These are phyloP conservation scores for Gymnopithys bicolor DNA, from an alignment of 2,797 vertebrate genomes.

Conservation along the genomic window DNA sequence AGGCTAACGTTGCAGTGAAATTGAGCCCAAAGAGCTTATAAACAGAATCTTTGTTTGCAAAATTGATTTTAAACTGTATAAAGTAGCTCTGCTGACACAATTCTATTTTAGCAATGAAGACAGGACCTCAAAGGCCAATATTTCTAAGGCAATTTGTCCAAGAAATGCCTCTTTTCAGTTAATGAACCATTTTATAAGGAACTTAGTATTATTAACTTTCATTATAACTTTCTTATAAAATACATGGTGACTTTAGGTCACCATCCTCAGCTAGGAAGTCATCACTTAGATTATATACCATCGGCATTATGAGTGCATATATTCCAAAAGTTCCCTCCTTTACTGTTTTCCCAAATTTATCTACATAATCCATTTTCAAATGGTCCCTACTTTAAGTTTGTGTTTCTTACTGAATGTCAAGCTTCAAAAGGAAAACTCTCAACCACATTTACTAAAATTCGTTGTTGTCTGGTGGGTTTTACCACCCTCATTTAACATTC, in stretches of 20 bases:
- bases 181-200: background rate
- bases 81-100: background rate
- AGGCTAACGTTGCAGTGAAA: background rate
- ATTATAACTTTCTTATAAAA: background rate
- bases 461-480: background rate
- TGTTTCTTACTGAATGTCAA: background rate
- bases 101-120: background rate
- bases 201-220: conserved; percentile 1
- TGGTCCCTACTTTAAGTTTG: background rate
- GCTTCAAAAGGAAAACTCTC: background rate
- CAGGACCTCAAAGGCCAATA: background rate
- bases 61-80: background rate
- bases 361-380: background rate
- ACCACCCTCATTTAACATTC: background rate
- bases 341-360: background rate
- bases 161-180: background rate
- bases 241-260: background rate
- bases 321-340: background rate
- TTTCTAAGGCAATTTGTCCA: conserved; percentile 12
- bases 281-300: background rate
- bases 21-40: conserved; percentile 3
- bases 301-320: background rate
- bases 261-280: background rate
- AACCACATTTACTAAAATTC: background rate
- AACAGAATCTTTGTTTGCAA: conserved; percentile 1